Evolutionary conservation across 2,797 vertebrate species (phyloP), one percentile per base, ranked within the genome.

Genomic region (Yasuhikotakia modesta): DNA sequence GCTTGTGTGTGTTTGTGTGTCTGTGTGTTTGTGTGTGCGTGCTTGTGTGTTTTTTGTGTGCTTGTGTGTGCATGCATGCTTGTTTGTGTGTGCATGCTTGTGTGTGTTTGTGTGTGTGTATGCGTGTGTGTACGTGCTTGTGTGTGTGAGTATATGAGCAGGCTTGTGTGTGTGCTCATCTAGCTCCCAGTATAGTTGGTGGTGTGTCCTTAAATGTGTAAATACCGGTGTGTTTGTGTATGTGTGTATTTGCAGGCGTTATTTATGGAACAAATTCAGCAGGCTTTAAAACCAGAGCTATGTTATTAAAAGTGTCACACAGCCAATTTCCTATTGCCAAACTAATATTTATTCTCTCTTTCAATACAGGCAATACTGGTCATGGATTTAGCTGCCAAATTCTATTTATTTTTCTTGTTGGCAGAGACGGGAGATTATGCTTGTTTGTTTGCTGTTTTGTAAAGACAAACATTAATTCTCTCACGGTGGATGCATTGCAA

Each of bases 361-460:
- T 79, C 78, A 79, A 52, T 50, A 24, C 53, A 53, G 45, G n/a
- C 27, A 3, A 67, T 60, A n/a, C 63, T 63, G 78, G 68, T 63
- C 65, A 45, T 74, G 70, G 68, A 73, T 79, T 77, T 61, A 65
- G 43, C 64, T 79, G 79, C 77, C 79, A 81, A 79, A 52, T 70
- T 73, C 53, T 73, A 70, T 81, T 79, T 76, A 76, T 79, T 79
- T 79, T 78, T 72, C 21, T n/a, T 60, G 76, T 77, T 84, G 83
- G 77, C 73, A 77, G 57, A 82, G 43, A 68, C 52, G 14, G 58
- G 32, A 73, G 76, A 70, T 84, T 73, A 70, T 52, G 7, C 45
- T 32, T 70, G 68, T 79, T 79, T 79, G 58, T 79, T 73, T 81
- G 76, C 50, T 76, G 68, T 68, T 76, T 79, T 72, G 35, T 65